Conservation (phyloP, 2,113 vertebrate genomes). For the Anolis carolinensis region DNA sequence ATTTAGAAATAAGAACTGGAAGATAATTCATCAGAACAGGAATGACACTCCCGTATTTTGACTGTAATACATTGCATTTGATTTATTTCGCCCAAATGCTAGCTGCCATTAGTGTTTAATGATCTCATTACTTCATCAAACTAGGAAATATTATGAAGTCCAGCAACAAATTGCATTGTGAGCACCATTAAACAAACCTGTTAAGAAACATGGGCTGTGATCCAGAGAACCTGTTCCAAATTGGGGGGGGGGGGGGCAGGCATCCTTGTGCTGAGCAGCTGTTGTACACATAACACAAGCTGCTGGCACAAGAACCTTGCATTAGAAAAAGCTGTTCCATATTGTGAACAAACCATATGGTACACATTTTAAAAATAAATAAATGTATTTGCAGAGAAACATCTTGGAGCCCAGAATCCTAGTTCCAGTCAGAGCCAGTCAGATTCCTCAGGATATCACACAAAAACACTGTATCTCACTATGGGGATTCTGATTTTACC, state of each 20-base stretch:
- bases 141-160: not conserved
- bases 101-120: not conserved
- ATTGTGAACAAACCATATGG: not conserved
- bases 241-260: not conserved
- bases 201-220: conserved; percentile 2
- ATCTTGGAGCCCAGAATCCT: not conserved
- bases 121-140: conserved; percentile 13
- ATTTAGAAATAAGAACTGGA: not conserved
- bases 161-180: not conserved
- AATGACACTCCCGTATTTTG: not conserved
- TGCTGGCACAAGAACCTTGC: too few species aligned
- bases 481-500: not conserved
- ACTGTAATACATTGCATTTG: conserved; percentile 8
- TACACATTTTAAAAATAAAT: not conserved
- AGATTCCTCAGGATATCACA: too few species aligned
- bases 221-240: conserved; percentile 15
- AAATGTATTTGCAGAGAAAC: not conserved
- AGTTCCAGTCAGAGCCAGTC: not conserved
- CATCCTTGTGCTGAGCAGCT: not conserved
- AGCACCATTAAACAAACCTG: not conserved
- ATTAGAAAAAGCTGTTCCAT: not conserved
- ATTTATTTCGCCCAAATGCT: not conserved
- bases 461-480: too few species aligned
- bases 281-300: not conserved
- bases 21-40: not conserved